Conservation (phyloP, 1,140 invertebrate genomes). For the Drosophila tristis region DNA sequence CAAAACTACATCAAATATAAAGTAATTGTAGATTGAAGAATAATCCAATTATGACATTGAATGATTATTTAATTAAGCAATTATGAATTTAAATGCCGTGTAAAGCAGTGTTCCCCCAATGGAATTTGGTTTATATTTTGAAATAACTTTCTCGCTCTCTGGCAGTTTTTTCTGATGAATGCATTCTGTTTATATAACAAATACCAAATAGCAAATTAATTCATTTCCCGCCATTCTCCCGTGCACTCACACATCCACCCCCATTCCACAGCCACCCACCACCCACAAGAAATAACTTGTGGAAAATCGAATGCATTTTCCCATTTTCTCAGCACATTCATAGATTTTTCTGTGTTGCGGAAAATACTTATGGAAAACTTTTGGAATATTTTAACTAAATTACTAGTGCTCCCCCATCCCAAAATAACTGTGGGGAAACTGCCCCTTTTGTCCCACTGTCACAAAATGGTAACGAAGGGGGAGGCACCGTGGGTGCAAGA, state of each 20-base stretch:
- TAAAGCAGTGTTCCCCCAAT: no score
- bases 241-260: no score
- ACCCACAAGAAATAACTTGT: neutral
- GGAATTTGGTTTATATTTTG: no score
- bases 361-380: conserved; percentile 37
- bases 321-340: conserved; percentile 24
- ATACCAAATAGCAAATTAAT: no score
- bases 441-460: conserved; percentile 37
- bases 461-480: conserved; percentile 22
- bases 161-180: no score
- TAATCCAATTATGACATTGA: neutral
- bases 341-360: conserved; percentile 1
- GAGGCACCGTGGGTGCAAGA: neutral
- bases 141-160: no score
- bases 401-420: conserved; percentile 5
- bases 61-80: neutral
- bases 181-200: no score
- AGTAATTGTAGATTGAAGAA: neutral
- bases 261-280: neutral
- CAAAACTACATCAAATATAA: no score
- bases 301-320: conserved; percentile 44
- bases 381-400: conserved; percentile 54
- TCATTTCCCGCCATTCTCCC: no score
- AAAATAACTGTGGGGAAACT: conserved; percentile 1
- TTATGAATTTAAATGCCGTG: no score